These are phyloP conservation scores for Orbicella faveolata DNA, from an alignment of 64 coral and sea anemone species.

Conservation along the genomic window DNA sequence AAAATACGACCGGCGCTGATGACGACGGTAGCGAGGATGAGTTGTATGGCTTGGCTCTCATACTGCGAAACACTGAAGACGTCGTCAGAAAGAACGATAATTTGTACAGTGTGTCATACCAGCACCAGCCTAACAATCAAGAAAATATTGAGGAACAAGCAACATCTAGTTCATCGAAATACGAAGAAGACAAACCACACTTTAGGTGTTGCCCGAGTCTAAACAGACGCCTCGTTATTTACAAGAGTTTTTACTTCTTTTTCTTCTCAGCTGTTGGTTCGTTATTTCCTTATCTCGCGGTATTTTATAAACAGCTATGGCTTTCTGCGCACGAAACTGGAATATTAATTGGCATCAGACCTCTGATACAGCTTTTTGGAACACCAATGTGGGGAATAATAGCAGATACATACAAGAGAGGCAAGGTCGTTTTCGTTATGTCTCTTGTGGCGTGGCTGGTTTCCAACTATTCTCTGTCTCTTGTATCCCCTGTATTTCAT, in stretches of 20 bases:
- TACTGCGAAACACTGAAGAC: background rate
- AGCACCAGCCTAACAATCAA: background rate
- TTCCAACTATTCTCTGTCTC: constrained; percentile 66
- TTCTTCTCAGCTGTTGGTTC: constrained; percentile 86
- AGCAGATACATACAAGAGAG: constrained; percentile 64
- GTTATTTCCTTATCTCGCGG: constrained; percentile 83
- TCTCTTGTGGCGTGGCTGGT: constrained; percentile 77
- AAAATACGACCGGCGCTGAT: background rate
- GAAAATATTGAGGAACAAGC: background rate
- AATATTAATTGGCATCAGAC: constrained; percentile 79
- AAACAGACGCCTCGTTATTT: constrained; percentile 63
- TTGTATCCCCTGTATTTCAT: constrained; percentile 52
- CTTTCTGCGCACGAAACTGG: constrained; percentile 88
- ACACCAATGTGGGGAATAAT: constrained; percentile 81
- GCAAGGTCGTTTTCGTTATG: constrained; percentile 80
- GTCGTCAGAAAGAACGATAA: background rate
- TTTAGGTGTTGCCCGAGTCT: constrained; percentile 48
- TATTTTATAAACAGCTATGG: constrained; percentile 95
- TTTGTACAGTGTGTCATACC: background rate
- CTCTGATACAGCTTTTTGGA: constrained; percentile 67
- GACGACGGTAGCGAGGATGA: constrained; percentile 7
- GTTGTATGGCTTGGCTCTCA: constrained; percentile 13
- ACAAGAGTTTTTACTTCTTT: constrained; percentile 94
- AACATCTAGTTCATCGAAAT: background rate
- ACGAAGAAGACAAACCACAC: constrained; percentile 1